A percentile compares a stretch with the other conserved stretches of the same genome.
Conservation (phyloP, 2,113 vertebrate species). For the Sialia sialis region DNA sequence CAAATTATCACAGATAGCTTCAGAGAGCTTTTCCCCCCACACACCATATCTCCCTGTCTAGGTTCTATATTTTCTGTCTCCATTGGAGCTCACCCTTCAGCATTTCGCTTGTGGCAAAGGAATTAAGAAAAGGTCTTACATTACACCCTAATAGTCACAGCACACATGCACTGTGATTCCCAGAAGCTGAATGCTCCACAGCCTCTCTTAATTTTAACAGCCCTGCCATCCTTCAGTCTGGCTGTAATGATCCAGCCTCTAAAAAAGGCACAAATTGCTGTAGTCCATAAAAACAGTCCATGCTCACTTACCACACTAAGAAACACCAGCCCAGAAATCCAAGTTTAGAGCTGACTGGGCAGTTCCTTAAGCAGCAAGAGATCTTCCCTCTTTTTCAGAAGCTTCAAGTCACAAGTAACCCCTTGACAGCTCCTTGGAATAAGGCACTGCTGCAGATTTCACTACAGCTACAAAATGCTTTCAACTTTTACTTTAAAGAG, state of each 20-base stretch:
- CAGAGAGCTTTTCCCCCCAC: background rate
- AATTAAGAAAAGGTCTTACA: background rate
- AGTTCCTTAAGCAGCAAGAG: background rate
- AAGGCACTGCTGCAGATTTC: background rate
- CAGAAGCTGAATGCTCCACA: background rate
- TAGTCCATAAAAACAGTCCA: background rate
- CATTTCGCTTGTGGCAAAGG: background rate
- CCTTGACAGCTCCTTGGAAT: background rate
- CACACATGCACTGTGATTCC: background rate
- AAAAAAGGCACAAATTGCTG: background rate
- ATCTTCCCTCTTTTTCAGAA: background rate
- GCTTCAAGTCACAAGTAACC: background rate
- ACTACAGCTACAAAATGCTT: background rate
- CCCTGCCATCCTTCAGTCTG: background rate
- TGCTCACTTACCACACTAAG: background rate
- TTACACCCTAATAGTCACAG: background rate
- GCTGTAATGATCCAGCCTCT: background rate
- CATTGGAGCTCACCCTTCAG: background rate
- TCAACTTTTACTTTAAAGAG: background rate
- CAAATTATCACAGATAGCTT: background rate
- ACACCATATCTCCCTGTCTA: background rate
- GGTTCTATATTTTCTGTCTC: background rate
- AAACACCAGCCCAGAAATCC: background rate
- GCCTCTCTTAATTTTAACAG: background rate
- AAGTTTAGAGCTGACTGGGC: background rate